Evolutionary conservation across 2,797 vertebrate genomes (phyloP).

Genomic region (Rhincodon typus): DNA sequence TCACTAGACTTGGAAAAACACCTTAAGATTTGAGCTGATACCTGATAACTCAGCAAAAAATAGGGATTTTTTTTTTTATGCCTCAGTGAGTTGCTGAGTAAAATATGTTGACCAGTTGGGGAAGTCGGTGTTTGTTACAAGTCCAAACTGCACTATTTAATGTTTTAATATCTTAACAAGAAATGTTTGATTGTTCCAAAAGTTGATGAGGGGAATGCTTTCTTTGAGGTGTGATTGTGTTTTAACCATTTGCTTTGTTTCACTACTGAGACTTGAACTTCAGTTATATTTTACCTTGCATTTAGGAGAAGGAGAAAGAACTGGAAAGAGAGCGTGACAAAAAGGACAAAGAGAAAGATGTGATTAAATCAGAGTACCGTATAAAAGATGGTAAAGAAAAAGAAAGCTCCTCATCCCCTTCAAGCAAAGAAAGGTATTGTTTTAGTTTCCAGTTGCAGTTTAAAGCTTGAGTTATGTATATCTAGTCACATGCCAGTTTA

Average conservation of each 20-base stretch:
- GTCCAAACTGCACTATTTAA: not conserved
- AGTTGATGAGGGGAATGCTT: not conserved
- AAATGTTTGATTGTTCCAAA: not conserved
- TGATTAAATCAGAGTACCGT: slow-evolving; percentile 66
- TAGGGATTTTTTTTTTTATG: not conserved
- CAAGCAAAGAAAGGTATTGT: slow-evolving; percentile 84
- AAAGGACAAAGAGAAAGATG: slow-evolving; percentile 74
- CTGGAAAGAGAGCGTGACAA: slow-evolving; percentile 87
- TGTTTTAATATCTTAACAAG: not conserved
- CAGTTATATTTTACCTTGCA: slow-evolving; percentile 37
- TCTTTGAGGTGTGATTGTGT: not conserved
- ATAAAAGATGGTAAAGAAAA: slow-evolving; percentile 83
- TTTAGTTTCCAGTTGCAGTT: not conserved
- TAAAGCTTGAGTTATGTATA: not conserved
- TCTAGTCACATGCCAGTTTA: slow-evolving; percentile 32
- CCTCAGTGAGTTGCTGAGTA: not conserved
- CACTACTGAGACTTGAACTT: slow-evolving; percentile 26
- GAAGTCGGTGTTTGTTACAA: not conserved
- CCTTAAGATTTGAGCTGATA: not conserved
- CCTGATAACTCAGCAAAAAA: not conserved
- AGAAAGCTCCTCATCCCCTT: slow-evolving; percentile 72
- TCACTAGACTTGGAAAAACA: too few species aligned
- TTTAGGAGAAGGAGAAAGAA: slow-evolving; percentile 92
- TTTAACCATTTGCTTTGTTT: not conserved
- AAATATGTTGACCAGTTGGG: not conserved